phyloP scores from a whole-genome alignment of 35 echinoderm and acorn worm species.

The Anneissia japonica region DNA sequence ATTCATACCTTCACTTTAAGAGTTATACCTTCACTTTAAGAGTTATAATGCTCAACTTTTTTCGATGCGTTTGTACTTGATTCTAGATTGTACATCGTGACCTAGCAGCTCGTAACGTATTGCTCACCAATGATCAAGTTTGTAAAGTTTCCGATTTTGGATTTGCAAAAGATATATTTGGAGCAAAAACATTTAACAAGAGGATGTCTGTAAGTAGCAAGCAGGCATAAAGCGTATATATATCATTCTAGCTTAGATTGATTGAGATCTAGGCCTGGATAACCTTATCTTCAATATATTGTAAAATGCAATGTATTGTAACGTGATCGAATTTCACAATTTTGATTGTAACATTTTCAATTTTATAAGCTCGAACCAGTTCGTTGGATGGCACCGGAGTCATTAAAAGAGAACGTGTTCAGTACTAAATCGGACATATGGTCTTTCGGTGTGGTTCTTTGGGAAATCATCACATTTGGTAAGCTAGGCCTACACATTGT shows the following conservation, averaged over 20 bases:
- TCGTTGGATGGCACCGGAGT: conserved; percentile 92
- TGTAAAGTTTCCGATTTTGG: conserved; percentile 37
- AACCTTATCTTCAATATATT: no score
- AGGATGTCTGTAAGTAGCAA: background rate
- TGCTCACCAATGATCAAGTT: background rate
- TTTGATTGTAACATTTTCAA: no score
- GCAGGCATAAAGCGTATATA: no score
- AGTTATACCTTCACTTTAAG: no score
- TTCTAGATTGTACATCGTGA: conserved; percentile 25
- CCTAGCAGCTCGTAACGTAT: conserved; percentile 24
- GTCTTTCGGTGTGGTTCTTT: conserved; percentile 79
- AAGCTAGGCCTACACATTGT: background rate
- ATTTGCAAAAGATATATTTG: conserved; percentile 19
- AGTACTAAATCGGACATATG: conserved; percentile 78
- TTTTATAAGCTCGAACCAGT: conserved; percentile 56
- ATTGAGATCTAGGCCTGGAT: no score
- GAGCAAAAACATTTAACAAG: conserved; percentile 9
- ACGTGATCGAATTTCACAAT: no score
- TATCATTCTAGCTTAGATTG: no score
- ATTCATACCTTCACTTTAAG: no score
- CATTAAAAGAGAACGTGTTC: conserved; percentile 52
- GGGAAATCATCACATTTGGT: conserved; percentile 92
- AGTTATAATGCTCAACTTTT: no score
- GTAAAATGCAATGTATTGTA: no score
- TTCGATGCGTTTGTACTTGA: background rate